Base-by-base conservation (phyloP, 2,888 invertebrate species). In the Drosophila percnosoma region DNA sequence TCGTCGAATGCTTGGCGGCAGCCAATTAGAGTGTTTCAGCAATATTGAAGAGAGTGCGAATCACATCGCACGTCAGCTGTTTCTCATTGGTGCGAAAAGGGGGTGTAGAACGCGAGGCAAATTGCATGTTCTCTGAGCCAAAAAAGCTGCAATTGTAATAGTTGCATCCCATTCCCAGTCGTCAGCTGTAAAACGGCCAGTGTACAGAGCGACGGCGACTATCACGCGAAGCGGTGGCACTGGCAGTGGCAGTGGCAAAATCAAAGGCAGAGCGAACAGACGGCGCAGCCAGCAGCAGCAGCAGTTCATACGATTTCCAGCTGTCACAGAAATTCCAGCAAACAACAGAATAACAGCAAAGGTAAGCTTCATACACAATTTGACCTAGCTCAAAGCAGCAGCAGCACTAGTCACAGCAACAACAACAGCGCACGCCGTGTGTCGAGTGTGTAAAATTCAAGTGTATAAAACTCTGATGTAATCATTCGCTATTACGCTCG, bases 401-500 rank as follows among this genome's bases (percentile, higher is more conserved):
- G 66, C 69, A 31, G 57, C 24, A 15, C 15, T n/a, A 24, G 36
- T 29, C 21, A 24, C 34, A 34, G 18, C 57, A 38, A 13, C 42
- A 34, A 13, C 31, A 49, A 34, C 42, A 33, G 31, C 34, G 45
- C 40, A 49, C 34, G 31, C 38, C 48, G 75, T 34, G 38, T 49
- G 24, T 21, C 53, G 68, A 74, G 74, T 87, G 86, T 86, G 73
- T 89, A 77, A 78, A 88, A 88, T 8, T 45, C 24, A 45, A 45
- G 7, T 24, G 86, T 81, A 76, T 87, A 77, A 78, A 86, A 88
- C 77, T 87, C 87, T 87, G 90, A 87, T 90, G 87, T 87, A 87
- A 87, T 88, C 87, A 90, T 80, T 82, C 40, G 78, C 78, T 69
- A 58, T 77, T 87, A 87, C 81, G 82, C 79, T 69, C 66, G 80